Evolutionary conservation across 1,140 invertebrate genomes (phyloP), one percentile per base, ranked within the genome.

Genomic region (Campodea augens): DNA sequence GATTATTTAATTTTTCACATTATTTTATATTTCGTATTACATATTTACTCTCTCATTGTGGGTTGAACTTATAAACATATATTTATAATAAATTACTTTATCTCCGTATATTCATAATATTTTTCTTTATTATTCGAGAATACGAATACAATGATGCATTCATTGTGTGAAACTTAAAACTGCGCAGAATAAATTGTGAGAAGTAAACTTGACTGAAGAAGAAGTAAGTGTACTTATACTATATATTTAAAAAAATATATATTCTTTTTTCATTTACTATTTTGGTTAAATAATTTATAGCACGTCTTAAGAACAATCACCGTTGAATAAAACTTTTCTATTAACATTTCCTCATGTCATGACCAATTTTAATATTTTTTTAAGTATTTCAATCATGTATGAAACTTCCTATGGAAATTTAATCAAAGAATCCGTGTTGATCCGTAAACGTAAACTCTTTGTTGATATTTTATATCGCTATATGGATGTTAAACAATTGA

Each of bases 101-200:
- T 15, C 49, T 61, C 66, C 25, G 20, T 7, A 4, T 59, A 70
- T 48, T 62, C 71, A 39, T 63, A 64, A 41, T 66, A 71, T 12
- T 61, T 68, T n/a, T n/a, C n/a, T n/a, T 22, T 25, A 25, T n/a
- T n/a, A n/a, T n/a, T n/a, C n/a, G 19, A 10, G 10, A 10, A 10
- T 40, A 12, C 7, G 7, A 40, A 12, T 7, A 12, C 38, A 18
- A 18, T 37, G 7, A 10, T 32, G 15, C 7, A n/a, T 32, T 32
- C 15, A 10, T 32, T 32, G 7, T 32, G 27, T 15, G 27, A 32
- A 32, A 32, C 7, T 32, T 10, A 32, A 32, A 32, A 10, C 27
- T 32, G 7, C 15, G 7, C 27, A n/a, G 15, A 32, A 32, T 10
- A 10, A 32, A 32, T 10, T 7, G 15, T 10, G 15, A 32, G 27